Evolutionary conservation across 2,113 vertebrate species (phyloP).

Genomic region (Bubo scandiacus): DNA sequence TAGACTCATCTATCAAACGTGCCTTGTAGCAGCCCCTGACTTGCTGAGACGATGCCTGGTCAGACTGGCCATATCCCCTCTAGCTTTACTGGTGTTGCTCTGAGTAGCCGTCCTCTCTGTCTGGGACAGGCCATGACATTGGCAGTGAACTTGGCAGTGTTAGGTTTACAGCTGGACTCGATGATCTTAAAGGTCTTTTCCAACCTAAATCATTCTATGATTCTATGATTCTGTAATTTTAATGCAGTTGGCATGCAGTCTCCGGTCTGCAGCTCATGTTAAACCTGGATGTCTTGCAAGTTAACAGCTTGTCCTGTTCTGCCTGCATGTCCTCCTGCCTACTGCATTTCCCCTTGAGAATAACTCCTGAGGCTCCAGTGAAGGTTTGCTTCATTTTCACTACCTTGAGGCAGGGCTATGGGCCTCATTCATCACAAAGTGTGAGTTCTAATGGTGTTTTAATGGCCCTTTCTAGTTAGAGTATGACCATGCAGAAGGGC

Average conservation of each 20-base stretch:
- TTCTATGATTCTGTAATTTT: background rate
- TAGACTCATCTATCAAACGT: background rate
- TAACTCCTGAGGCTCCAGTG: background rate
- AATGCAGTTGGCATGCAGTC: background rate
- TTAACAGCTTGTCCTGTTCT: background rate
- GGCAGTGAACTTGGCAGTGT: background rate
- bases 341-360: background rate
- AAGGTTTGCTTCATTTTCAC: background rate
- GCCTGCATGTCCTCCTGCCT: background rate
- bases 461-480: background rate
- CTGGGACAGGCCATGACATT: background rate
- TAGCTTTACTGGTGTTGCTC: background rate
- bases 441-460: background rate
- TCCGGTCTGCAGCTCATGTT: background rate
- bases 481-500: background rate
- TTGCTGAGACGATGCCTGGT: background rate
- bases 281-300: background rate
- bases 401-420: background rate
- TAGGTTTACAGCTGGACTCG: background rate
- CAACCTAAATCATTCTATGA: background rate
- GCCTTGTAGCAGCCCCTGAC: background rate
- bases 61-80: background rate
- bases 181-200: background rate
- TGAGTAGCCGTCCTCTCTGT: background rate
- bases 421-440: background rate